Evolutionary conservation across 2,113 vertebrate genomes (phyloP).

Genomic region (Dicrurus megarhynchus): DNA sequence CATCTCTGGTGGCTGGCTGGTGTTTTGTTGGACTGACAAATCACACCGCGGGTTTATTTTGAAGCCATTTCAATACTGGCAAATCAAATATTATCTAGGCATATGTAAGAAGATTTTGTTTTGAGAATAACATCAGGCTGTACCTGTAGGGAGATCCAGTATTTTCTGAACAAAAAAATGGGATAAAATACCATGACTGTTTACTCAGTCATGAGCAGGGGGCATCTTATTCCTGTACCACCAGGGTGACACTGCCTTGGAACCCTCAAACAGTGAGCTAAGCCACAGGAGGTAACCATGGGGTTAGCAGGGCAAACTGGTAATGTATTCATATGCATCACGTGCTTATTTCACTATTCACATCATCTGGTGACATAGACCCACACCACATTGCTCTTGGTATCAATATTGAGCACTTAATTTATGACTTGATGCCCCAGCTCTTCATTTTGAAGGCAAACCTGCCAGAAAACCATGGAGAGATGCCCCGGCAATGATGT

Average conservation of each 20-base stretch:
- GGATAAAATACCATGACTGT: not conserved
- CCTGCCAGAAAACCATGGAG: not conserved
- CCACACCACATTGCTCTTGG: not conserved
- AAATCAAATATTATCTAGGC: not conserved
- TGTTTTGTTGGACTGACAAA: not conserved
- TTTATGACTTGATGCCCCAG: not conserved
- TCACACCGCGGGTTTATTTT: not conserved
- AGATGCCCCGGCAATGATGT: not conserved
- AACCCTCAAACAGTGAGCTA: not conserved
- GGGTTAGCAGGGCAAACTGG: not conserved
- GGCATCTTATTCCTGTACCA: not conserved
- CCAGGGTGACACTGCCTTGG: not conserved
- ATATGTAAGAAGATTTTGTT: not conserved
- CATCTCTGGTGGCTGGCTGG: slow-evolving; percentile 5
- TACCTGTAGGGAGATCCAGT: not conserved
- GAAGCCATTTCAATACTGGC: not conserved
- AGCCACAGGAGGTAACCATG: not conserved
- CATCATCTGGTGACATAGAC: not conserved
- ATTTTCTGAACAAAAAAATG: not conserved
- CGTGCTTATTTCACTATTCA: not conserved
- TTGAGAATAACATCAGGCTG: not conserved
- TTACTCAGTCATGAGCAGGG: not conserved
- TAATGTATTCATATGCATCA: not conserved
- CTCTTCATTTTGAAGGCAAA: not conserved
- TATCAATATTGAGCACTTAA: not conserved